Percentiles rank a stretch among this genome's conserved stretches.
Conservation (phyloP, 2,113 vertebrate species). For the Silurus asotus region DNA sequence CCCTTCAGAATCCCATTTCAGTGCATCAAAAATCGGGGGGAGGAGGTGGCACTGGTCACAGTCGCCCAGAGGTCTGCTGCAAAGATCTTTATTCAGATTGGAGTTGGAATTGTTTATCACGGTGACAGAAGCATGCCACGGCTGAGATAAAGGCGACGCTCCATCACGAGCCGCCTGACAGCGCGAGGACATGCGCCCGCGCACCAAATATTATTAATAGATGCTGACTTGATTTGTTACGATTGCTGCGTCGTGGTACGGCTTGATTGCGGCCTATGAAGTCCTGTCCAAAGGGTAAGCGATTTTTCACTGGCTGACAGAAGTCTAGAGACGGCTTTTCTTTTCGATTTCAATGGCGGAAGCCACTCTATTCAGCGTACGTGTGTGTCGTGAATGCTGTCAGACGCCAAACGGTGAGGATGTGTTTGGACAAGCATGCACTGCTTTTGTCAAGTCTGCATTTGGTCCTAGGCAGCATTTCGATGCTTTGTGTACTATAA, state of each 20-base stretch:
- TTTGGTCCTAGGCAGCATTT: conserved; percentile 3
- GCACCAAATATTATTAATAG: conserved; percentile 99
- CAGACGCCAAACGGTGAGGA: conserved; percentile 62
- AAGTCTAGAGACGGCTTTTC: conserved; percentile 77
- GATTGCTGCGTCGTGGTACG: conserved; percentile 81
- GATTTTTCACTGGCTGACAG: conserved; percentile 99
- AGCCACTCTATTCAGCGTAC: conserved; percentile 97
- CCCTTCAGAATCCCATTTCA: conserved; percentile 38
- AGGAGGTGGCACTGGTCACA: conserved; percentile 61
- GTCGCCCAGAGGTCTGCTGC: conserved; percentile 92
- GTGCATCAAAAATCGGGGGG: conserved; percentile 47
- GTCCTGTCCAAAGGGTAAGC: conserved; percentile 99
- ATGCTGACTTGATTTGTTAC: conserved; percentile 99
- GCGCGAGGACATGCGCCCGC: conserved; percentile 91
- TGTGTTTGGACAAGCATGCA: conserved; percentile 31
- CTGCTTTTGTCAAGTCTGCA: conserved; percentile 18
- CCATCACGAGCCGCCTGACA: conserved; percentile 97
- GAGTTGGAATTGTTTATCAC: conserved; percentile 99
- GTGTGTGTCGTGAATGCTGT: conserved; percentile 89
- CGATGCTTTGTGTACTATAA: background rate
- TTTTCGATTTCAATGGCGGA: conserved; percentile 61
- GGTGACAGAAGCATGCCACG: conserved; percentile 99
- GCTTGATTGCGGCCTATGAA: conserved; percentile 99
- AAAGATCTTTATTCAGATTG: conserved; percentile 99
- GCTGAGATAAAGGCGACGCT: conserved; percentile 99